These are phyloP conservation scores for Germaria angustata DNA, from an alignment of 2,888 invertebrate genomes.

Conservation along the genomic window DNA sequence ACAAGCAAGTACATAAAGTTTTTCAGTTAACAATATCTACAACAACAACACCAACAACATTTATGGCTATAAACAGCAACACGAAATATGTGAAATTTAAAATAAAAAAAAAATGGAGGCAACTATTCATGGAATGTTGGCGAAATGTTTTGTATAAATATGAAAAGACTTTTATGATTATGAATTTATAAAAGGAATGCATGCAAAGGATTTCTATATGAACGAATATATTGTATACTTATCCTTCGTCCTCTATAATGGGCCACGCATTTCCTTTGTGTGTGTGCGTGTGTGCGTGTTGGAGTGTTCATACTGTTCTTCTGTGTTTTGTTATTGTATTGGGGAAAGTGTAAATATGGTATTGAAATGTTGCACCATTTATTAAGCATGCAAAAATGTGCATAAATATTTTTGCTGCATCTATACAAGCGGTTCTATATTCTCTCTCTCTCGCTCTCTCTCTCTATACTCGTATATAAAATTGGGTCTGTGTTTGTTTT, in stretches of 20 bases:
- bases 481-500: too few relatives aligned
- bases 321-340: background rate
- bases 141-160: conserved; percentile 2
- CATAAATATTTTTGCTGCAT: background rate
- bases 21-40: background rate
- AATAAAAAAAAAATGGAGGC: conserved; percentile 41
- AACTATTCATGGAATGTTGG: conserved; percentile 76
- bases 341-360: conserved; percentile 74
- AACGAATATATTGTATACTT: background rate
- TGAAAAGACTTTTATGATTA: background rate
- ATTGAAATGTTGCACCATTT: conserved; percentile 77
- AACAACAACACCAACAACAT: conserved; percentile 35
- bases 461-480: too few relatives aligned
- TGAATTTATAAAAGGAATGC: background rate
- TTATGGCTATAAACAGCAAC: conserved; percentile 62
- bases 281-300: background rate
- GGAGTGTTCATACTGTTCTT: too few relatives aligned
- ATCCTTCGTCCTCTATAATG: conserved; percentile 4
- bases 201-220: background rate
- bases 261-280: background rate
- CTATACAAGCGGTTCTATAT: too few relatives aligned
- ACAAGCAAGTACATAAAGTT: background rate
- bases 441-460: too few relatives aligned
- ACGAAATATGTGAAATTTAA: background rate
- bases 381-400: conserved; percentile 4